Evolutionary conservation across 2,113 vertebrate genomes (phyloP), one percentile per base, ranked within the genome.

Genomic region (Zapornia atra): DNA sequence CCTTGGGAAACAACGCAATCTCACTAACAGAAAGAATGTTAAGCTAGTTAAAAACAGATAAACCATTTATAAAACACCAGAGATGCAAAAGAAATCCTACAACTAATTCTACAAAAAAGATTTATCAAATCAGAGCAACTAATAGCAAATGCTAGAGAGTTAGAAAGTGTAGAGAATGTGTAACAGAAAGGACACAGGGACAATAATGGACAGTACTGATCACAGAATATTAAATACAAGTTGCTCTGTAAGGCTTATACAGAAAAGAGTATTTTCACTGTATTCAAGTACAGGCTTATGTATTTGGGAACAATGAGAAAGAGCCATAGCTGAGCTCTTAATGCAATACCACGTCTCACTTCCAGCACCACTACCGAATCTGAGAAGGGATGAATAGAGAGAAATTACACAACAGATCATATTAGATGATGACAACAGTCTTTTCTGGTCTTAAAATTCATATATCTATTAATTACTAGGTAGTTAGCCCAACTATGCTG

Each of bases 391-490:
- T 46, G 65, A 87, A 82, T 72, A 72, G 64, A 57, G 72, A 72
- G 40, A 82, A 91, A 87, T 87, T 46, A 63, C 72, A 61, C 66
- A 68, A 68, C 78, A 87, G 65, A 46, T 73, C 82, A 18, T 33
- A 54, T 40, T 36, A 77, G 64, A 78, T 50, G 71, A 61, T 68
- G 70, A 90, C 87, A 87, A 83, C 44, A 77, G 56, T 60, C 51
- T 75, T 84, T 64, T 71, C 79, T 84, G n/a, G n/a, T 70, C 79
- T 84, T 59, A 64, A 82, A 51, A 73, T 46, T 56, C 92, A 56
- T 68, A 50, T 87, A 91, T 79, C 72, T 83, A 87, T 94, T 73
- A 83, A 87, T 94, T 68, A 83, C 60, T 63, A 63, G 83, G 78
- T 83, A 91, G 53, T 46, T 26, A 50, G 46, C 70, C 76, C 1